Base-by-base conservation (phyloP, 2,888 invertebrate species). In the Matsumyia berberina region DNA sequence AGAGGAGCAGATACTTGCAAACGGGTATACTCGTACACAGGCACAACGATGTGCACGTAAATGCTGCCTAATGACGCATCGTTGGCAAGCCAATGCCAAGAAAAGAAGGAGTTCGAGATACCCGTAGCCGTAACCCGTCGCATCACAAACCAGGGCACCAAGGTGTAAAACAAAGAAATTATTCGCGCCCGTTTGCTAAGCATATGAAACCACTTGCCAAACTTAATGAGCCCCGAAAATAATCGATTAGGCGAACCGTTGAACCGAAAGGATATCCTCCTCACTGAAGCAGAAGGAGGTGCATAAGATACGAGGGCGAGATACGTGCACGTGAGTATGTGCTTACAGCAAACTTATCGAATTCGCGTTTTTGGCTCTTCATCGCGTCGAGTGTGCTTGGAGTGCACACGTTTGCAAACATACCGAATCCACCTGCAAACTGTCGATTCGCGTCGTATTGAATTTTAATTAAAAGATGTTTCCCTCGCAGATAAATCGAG, bases 391-490 rank as follows among this genome's bases (percentile, higher is more conserved):
- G 9, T 67, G 12, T 70, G 58, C 64, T 72, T 72, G 53, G 46
- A 82, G 62, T 62, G 60, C 64, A 31, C 83, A 83, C 62, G 79
- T 69, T 67, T 62, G 55, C 55, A 73, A 82, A 78, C 55, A 78
- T 60, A 72, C 72, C 70, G 42, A 53, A 60, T 83, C 33, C 83
- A 83, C 79, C 73, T 83, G 83, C 78, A 78, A 78, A 70, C 77
- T 37, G 73, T 57, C 79, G 73, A 83, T 79, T 73, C 62, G 83
- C 79, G 78, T 83, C 73, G 79, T 83, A 83, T 83, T 83, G 83
- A 83, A 83, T 83, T 83, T 83, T 83, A 83, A 83, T 83, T 83
- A 83, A 83, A 83, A 83, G 83, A 83, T 83, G 83, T 69, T 83
- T 57, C 64, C 49, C 57, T 83, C 39, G 49, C 57, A 73, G 83